Conservation (phyloP, 53 echinoderm and acorn worm species). For the Henricia sp. region DNA sequence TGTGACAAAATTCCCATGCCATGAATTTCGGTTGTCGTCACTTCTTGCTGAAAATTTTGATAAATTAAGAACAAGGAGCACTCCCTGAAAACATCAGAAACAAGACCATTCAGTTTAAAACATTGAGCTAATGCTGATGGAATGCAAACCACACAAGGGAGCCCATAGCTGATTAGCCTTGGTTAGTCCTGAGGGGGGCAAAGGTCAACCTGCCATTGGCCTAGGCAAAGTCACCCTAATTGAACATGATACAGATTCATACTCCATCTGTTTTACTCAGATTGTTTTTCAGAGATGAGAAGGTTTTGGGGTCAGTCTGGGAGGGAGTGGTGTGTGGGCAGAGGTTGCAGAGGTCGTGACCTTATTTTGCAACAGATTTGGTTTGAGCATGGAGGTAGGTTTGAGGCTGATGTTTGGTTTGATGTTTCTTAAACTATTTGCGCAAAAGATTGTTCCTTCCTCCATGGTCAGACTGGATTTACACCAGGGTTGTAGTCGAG, state of each 20-base stretch:
- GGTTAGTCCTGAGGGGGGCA: neutral
- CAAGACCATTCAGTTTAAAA: too few species aligned
- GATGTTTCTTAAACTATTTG: too few species aligned
- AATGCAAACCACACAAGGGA: neutral
- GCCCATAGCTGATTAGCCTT: neutral
- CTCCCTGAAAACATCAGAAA: conserved; percentile 7
- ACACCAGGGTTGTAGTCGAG: too few species aligned
- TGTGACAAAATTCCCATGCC: too few species aligned
- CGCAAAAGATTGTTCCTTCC: too few species aligned
- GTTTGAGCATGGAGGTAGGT: too few species aligned
- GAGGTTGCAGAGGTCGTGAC: conserved; percentile 28
- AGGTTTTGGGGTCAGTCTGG: conserved; percentile 6
- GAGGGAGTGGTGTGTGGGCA: too few species aligned
- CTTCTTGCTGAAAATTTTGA: too few species aligned
- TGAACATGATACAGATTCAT: conserved; percentile 32
- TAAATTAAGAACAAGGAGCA: neutral
- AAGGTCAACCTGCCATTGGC: conserved; percentile 12
- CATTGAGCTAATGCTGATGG: neutral
- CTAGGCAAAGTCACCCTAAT: conserved; percentile 2
- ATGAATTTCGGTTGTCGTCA: too few species aligned
- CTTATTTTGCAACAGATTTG: neutral
- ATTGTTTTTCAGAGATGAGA: neutral
- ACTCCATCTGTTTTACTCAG: conserved; percentile 24
- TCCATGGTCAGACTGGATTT: too few species aligned
- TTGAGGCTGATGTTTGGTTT: too few species aligned